Conservation (phyloP, 53 echinoderm and acorn worm species). For the Apostichopus leukothele region DNA sequence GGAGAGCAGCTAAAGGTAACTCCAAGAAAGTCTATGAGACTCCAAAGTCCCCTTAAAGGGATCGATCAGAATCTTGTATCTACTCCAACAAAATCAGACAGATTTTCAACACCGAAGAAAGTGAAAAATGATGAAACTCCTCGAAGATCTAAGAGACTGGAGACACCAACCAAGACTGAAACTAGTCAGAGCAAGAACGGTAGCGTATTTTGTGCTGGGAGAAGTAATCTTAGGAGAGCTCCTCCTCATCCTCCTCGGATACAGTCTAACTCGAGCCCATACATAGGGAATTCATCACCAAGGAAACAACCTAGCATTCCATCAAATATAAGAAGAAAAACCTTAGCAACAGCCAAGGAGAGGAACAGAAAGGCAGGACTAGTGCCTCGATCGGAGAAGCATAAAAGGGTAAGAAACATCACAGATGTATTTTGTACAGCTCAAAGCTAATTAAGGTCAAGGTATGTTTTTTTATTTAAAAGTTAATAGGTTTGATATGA, state of each 20-base stretch:
- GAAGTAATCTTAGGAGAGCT: background rate
- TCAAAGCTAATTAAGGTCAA: background rate
- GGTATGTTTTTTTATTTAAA: background rate
- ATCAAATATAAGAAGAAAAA: background rate
- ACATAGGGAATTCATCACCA: background rate
- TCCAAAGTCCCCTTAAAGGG: background rate
- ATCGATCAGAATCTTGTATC: background rate
- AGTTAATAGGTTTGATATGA: background rate
- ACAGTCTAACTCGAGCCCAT: background rate
- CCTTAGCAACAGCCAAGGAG: background rate
- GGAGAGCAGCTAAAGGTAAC: background rate
- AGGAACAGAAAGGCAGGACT: background rate
- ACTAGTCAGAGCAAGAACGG: background rate
- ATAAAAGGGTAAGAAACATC: slow-evolving; percentile 7
- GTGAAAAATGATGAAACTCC: background rate
- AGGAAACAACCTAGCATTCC: background rate
- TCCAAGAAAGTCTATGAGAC: slow-evolving; percentile 9
- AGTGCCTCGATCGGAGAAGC: slow-evolving; percentile 12
- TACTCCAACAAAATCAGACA: background rate
- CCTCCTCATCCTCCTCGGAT: too few species aligned
- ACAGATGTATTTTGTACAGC: background rate
- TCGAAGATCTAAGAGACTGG: background rate
- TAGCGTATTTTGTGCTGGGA: background rate
- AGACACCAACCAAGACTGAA: background rate
- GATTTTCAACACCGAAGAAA: background rate